These are phyloP conservation scores for Agelastica alni DNA, from an alignment of 2,888 invertebrate genomes.

Conservation along the genomic window DNA sequence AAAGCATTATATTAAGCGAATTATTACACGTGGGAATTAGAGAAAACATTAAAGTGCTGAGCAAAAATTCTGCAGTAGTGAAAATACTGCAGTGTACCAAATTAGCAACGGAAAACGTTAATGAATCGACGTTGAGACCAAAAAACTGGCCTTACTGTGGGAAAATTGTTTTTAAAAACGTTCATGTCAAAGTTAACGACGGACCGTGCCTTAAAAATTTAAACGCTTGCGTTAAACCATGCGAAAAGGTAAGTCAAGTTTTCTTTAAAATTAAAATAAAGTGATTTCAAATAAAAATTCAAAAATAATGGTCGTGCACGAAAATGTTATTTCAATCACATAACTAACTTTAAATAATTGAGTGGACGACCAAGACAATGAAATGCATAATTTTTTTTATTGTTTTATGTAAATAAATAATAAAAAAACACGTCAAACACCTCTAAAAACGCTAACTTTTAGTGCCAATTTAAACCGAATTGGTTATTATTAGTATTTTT, in stretches of 20 bases:
- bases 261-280: too few relatives aligned
- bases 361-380: too few relatives aligned
- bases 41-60: slow-evolving; percentile 74
- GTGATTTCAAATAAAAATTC: too few relatives aligned
- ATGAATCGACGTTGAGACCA: slow-evolving; percentile 57
- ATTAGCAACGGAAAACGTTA: slow-evolving; percentile 71
- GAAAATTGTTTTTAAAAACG: slow-evolving; percentile 62
- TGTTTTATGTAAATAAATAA: too few relatives aligned
- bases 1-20: slow-evolving; percentile 73
- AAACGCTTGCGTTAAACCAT: slow-evolving; percentile 65
- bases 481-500: too few relatives aligned
- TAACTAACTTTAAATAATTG: too few relatives aligned
- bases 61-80: slow-evolving; percentile 79
- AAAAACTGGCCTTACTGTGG: slow-evolving; percentile 67
- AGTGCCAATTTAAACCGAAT: too few relatives aligned
- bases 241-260: slow-evolving; percentile 63
- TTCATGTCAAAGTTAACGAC: slow-evolving; percentile 67
- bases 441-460: too few relatives aligned
- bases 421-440: too few relatives aligned
- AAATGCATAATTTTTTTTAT: too few relatives aligned
- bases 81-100: slow-evolving; percentile 77
- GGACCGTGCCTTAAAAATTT: slow-evolving; percentile 74
- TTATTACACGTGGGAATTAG: slow-evolving; percentile 81
- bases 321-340: too few relatives aligned
- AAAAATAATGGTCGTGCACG: too few relatives aligned